Conservation (phyloP, 2,888 invertebrate species). For the Epsilonema sp. region DNA sequence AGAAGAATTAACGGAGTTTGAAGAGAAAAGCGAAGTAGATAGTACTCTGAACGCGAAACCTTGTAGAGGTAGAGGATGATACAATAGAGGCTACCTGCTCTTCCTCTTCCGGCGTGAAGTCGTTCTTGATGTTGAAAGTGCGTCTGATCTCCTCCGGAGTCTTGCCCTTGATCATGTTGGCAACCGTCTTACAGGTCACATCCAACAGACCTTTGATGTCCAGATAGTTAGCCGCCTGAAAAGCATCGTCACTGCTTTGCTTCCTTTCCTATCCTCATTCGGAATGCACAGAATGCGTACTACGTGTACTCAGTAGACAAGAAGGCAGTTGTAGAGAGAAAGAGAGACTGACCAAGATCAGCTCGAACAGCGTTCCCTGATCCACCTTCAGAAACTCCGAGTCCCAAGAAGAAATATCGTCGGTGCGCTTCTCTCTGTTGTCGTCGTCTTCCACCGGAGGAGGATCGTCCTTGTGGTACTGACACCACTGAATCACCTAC, state of each 20-base stretch:
- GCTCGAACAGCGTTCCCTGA: slow-evolving; percentile 82
- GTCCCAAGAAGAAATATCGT: slow-evolving; percentile 97
- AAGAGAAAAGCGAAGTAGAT: slow-evolving; percentile 40
- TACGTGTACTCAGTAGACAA: too few species aligned
- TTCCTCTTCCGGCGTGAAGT: slow-evolving; percentile 63
- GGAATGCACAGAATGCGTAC: too few species aligned
- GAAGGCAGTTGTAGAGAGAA: too few species aligned
- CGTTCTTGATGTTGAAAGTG: slow-evolving; percentile 40
- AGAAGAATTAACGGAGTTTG: slow-evolving; percentile 73
- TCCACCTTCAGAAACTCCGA: slow-evolving; percentile 96
- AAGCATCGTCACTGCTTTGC: background rate
- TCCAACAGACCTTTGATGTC: slow-evolving; percentile 82
- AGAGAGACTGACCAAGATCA: slow-evolving; percentile 56
- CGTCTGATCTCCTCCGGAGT: slow-evolving; percentile 39
- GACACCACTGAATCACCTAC: slow-evolving; percentile 32
- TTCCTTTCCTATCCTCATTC: too few species aligned
- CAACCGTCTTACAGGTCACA: slow-evolving; percentile 73
- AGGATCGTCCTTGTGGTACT: slow-evolving; percentile 49
- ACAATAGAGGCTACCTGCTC: too few species aligned
- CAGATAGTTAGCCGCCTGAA: slow-evolving; percentile 70
- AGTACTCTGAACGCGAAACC: background rate
- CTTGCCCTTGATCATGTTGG: slow-evolving; percentile 41
- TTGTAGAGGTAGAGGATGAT: too few species aligned
- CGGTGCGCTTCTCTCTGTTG: slow-evolving; percentile 90
- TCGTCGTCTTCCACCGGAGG: slow-evolving; percentile 88